Percentiles rank a stretch among this genome's conserved stretches.
phyloP scores from a whole-genome alignment of 2,113 vertebrate species.

The Alouatta palliata region DNA sequence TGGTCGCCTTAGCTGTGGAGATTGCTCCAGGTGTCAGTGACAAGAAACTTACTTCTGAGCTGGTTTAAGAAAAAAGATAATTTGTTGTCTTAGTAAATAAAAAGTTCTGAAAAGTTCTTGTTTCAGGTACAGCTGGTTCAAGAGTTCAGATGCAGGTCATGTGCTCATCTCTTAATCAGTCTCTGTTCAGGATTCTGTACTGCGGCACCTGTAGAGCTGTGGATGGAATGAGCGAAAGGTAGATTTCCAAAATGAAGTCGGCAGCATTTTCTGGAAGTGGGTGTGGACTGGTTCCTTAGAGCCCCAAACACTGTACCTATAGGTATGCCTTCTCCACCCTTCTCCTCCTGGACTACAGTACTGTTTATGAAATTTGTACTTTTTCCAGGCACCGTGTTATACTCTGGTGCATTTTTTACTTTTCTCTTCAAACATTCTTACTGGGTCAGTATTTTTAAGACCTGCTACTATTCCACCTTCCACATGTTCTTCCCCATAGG shows the following conservation, averaged over 20 bases:
- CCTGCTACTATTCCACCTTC: rapidly evolving
- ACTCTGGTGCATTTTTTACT: not conserved
- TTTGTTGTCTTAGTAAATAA: not conserved
- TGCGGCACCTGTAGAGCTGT: not conserved
- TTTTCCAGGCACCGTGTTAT: rapidly evolving
- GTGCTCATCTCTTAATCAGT: not conserved
- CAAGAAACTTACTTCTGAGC: not conserved
- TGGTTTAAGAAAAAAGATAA: not conserved
- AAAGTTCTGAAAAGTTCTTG: not conserved
- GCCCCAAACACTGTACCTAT: no score
- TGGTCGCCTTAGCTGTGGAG: not conserved
- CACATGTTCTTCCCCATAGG: not conserved
- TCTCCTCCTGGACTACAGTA: rapidly evolving
- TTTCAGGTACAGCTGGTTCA: conserved; percentile 7
- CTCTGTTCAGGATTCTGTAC: not conserved
- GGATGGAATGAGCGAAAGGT: not conserved
- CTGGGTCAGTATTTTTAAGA: not conserved
- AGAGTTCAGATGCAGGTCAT: not conserved
- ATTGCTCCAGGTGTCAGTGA: not conserved
- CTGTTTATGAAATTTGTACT: not conserved
- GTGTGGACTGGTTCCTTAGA: not conserved
- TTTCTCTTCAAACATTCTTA: not conserved
- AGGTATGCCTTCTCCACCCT: not conserved
- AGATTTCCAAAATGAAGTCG: not conserved
- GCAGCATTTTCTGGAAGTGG: not conserved